Base-by-base conservation (phyloP, 2,888 invertebrate species). In the Clivina fossor region DNA sequence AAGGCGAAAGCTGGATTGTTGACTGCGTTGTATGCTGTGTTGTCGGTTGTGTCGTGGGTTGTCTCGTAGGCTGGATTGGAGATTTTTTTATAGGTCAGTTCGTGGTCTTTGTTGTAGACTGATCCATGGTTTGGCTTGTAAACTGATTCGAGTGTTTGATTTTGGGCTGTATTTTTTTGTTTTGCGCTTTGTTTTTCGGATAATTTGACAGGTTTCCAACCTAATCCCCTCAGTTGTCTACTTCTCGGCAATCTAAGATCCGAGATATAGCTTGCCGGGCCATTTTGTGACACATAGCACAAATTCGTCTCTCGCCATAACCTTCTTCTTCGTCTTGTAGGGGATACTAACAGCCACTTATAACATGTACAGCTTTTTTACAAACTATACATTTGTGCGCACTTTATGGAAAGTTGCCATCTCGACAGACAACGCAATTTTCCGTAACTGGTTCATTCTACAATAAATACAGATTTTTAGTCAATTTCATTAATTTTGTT, bases 201-300 rank as follows among this genome's bases (percentile, higher is more conserved):
- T n/a, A n/a, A n/a, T n/a, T n/a, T n/a, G n/a, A n/a, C n/a, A n/a
- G n/a, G n/a, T n/a, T n/a, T n/a, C n/a, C n/a, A n/a, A n/a, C n/a
- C n/a, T n/a, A n/a, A n/a, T n/a, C n/a, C n/a, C n/a, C n/a, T n/a
- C 32, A 32, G 32, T 7, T 32, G 9, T 32, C 32, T n/a, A 7
- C n/a, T n/a, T 32, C 32, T 32, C 32, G 4, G 32, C 32, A 32
- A n/a, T 32, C 32, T n/a, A n/a, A n/a, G 13, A 7, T 32, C n/a
- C 13, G 11, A 3, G 32, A 32, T 3, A 32, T n/a, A 4, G 32
- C n/a, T n/a, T 4, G 9, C 4, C 5, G 5, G 3, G 4, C 32
- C 32, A 32, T 32, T 32, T n/a, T 32, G 5, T 7, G 4, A 13
- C 32, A 32, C 9, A 4, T 13, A 32, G 32, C 32, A 32, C 32